These are phyloP conservation scores for Dromococcyx pavoninus DNA, from an alignment of 2,797 vertebrate species.

Conservation along the genomic window DNA sequence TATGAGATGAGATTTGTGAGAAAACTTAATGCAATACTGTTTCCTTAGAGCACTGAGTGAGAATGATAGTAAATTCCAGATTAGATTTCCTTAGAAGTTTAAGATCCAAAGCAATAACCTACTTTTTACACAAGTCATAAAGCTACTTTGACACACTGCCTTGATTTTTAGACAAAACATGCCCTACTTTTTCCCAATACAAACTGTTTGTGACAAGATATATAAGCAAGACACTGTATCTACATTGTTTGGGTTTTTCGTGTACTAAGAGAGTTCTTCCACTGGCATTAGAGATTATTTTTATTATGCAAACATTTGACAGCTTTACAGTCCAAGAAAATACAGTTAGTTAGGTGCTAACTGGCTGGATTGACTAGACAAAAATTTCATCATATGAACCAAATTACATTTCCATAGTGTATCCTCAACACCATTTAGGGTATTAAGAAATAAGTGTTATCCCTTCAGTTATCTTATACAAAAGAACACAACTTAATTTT, in stretches of 20 bases:
- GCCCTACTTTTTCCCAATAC: neutral
- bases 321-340: neutral
- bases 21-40: neutral
- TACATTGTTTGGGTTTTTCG: neutral
- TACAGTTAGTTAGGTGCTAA: neutral
- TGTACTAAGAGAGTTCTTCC: neutral
- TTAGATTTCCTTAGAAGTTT: neutral
- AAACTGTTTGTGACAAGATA: neutral
- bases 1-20: neutral
- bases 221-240: neutral
- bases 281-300: neutral
- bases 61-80: neutral
- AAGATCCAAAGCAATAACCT: constrained; percentile 14
- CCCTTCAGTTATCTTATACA: neutral
- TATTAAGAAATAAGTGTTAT: neutral
- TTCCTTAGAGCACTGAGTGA: neutral
- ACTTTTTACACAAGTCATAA: neutral
- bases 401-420: neutral
- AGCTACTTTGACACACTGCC: constrained; percentile 7
- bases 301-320: neutral
- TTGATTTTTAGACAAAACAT: neutral
- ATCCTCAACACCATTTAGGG: neutral
- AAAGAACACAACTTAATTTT: neutral
- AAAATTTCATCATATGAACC: neutral
- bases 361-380: neutral